Base-by-base conservation (phyloP, 2,888 invertebrate genomes). In the Zhuqinia jingwanae region DNA sequence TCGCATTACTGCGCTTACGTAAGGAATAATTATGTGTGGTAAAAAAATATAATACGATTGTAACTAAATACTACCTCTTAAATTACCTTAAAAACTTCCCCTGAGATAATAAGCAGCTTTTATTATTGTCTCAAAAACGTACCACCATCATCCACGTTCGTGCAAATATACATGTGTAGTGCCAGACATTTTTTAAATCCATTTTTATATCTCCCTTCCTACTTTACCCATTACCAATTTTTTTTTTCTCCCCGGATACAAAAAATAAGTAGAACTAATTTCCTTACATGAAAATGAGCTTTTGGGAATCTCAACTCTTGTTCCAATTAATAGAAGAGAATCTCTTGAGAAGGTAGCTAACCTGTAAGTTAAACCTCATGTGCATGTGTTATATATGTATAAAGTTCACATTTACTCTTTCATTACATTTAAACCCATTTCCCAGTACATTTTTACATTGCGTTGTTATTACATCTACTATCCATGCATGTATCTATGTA, bases 11-110 rank as follows among this genome's bases (percentile, higher is more conserved):
- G n/a, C n/a, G n/a, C n/a, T n/a, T n/a, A n/a, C n/a, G n/a, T n/a
- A n/a, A n/a, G n/a, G n/a, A n/a, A n/a, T n/a, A n/a, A n/a, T n/a
- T n/a, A n/a, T n/a, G n/a, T n/a, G n/a, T n/a, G n/a, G n/a, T n/a
- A n/a, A n/a, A n/a, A n/a, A n/a, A n/a, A n/a, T n/a, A n/a, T n/a
- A n/a, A n/a, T n/a, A n/a, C n/a, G n/a, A n/a, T n/a, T n/a, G n/a
- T n/a, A n/a, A n/a, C n/a, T n/a, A n/a, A n/a, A n/a, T n/a, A n/a
- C n/a, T n/a, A n/a, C n/a, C n/a, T n/a, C n/a, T n/a, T n/a, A n/a
- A n/a, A n/a, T n/a, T n/a, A n/a, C n/a, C n/a, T n/a, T n/a, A 65
- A 47, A 73, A 73, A 73, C 50, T 73, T 73, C 73, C 73, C 73
- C 11, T 50, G 73, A 73, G 53, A 73, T 50, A 47, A 17, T 45